These are phyloP conservation scores for Malurus alboscapulatus DNA, from an alignment of 2,113 vertebrate species.

Conservation along the genomic window DNA sequence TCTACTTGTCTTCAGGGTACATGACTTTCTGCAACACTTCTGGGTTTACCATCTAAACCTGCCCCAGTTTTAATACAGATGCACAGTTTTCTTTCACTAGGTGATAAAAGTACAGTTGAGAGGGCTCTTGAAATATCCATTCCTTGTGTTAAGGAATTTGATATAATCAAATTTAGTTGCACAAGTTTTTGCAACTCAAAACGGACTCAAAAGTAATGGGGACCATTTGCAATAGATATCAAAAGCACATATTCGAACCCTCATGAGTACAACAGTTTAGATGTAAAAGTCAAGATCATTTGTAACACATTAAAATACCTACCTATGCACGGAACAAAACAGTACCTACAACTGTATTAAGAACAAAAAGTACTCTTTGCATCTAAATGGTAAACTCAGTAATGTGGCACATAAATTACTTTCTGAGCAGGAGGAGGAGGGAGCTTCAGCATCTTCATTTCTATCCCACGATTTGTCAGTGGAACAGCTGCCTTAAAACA, in stretches of 20 bases:
- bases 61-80: neutral
- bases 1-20: neutral
- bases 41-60: neutral
- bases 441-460: neutral
- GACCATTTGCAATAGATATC: neutral
- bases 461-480: neutral
- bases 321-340: neutral
- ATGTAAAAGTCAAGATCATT: neutral
- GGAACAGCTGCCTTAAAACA: neutral
- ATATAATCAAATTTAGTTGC: neutral
- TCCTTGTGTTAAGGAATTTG: neutral
- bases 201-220: neutral
- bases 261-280: neutral
- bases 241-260: neutral
- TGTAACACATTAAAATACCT: neutral
- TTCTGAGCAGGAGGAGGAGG: accelerated
- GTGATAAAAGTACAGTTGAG: neutral
- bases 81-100: neutral
- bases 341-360: neutral
- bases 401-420: accelerated
- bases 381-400: neutral
- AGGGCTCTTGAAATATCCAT: neutral
- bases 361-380: neutral
- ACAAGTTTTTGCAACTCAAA: neutral
- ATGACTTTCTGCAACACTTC: neutral